phyloP scores from a whole-genome alignment of 2,888 invertebrate species.

The Nomada fabriciana region DNA sequence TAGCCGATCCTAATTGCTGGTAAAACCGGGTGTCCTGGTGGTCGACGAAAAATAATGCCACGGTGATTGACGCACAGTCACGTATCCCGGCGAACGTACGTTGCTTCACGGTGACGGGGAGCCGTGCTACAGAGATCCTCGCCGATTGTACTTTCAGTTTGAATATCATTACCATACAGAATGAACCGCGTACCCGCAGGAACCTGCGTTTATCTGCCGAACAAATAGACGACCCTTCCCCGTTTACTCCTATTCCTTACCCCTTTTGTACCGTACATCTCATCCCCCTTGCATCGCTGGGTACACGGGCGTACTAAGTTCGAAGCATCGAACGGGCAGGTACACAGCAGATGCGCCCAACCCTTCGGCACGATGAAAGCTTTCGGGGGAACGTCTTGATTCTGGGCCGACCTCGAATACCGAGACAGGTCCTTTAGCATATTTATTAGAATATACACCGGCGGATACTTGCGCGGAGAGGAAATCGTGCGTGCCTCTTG shows the following conservation, averaged over 20 bases:
- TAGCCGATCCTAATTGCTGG: conserved; percentile 53
- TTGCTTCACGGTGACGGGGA: background rate
- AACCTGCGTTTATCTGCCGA: conserved; percentile 54
- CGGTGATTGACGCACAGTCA: conserved; percentile 47
- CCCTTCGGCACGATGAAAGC: conserved; percentile 48
- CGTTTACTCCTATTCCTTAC: conserved; percentile 59
- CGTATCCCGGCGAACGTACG: conserved; percentile 23
- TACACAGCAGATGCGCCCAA: conserved; percentile 68
- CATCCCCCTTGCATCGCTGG: background rate
- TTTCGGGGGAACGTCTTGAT: conserved; percentile 64
- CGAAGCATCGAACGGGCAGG: conserved; percentile 68
- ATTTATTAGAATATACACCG: conserved; percentile 33
- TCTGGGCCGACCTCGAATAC: conserved; percentile 29
- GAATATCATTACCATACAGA: conserved; percentile 69
- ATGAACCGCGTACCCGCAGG: conserved; percentile 46
- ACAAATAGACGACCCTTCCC: conserved; percentile 54
- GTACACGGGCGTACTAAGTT: conserved; percentile 35
- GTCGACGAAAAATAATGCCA: conserved; percentile 39
- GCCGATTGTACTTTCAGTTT: conserved; percentile 54
- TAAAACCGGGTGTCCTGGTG: conserved; percentile 38
- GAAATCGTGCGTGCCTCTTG: conserved; percentile 25
- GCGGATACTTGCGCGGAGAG: conserved; percentile 30
- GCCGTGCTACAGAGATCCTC: conserved; percentile 14
- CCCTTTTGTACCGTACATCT: conserved; percentile 23
- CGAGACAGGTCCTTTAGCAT: conserved; percentile 47